Evolutionary conservation across 2,113 vertebrate species (phyloP), one percentile per base, ranked within the genome.

Genomic region (Pitta sordida): DNA sequence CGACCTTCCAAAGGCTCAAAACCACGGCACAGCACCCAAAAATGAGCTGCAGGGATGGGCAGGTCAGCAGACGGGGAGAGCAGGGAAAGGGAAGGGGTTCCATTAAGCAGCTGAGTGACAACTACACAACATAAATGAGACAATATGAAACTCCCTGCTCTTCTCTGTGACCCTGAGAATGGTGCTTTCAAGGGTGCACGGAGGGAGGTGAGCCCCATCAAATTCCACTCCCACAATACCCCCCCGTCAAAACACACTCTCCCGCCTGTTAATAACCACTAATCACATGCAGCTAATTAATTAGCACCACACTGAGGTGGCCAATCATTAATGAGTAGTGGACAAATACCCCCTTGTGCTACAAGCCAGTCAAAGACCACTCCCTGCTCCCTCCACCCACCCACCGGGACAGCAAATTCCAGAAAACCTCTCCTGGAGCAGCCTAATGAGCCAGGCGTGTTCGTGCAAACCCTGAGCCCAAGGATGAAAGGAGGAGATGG

Each of bases 191-290:
- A 32, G 27, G 46, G 2, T 13, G 12, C 10, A 17, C 5, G 10
- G 65, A 51, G 22, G 3, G 10, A 63, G 21, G 8, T 21, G 11
- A 41, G 2, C 2, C n/a, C 21, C 16, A 7, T 5, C 24, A 22
- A 2, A 16, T 36, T 52, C 55, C 56, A 18, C 75, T 19, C 11
- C 39, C 27, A 7, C 6, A 21, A 11, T 18, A 51, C 6, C 29
- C 19, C 20, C 6, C 0, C 3, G 44, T 4, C 44, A 36, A 43
- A 21, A 14, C 44, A 9, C 9, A 7, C n/a, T 17, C 19, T 48
- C 52, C 76, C 20, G 21, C 4, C 11, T 23, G 39, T n/a, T 46
- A 34, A 26, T 9, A 39, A 8, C 23, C 19, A 17, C 19, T 23
- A 15, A 23, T 39, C 36, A 37, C 49, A 39, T 10, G 16, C 11